Evolutionary conservation across 53 echinoderm and acorn worm genomes (phyloP), one percentile per base, ranked within the genome.

Genomic region (Holothuria scabra): DNA sequence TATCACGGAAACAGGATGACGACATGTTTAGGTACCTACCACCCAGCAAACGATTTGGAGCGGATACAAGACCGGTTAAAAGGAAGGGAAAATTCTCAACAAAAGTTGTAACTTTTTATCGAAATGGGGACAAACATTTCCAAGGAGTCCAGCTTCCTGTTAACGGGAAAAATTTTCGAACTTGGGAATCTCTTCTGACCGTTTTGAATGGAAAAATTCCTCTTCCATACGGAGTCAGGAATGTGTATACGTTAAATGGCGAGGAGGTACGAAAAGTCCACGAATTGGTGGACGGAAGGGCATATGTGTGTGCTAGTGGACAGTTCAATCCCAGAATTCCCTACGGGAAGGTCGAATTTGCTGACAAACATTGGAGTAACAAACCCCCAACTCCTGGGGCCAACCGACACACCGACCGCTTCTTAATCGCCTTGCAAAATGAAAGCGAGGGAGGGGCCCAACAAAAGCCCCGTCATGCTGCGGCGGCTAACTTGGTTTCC

Each of bases 81-180:
- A 56, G 58, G 25, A 23, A 56, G 30, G 90, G 93, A 1, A 89
- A 87, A 63, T 95, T 95, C 79, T 80, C 91, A 38, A 95, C 95
- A 28, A 90, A 90, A 74, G 88, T 94, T 23, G 92, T 97, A 22
- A 97, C 97, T 6, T 97, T 97, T 86, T 94, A 91, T 59, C 93
- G 97, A 1, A 97, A 97, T 85, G 97, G 97, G 14, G 97, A 97
- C 85, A 97, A 91, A 66, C 97, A 97, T 66, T 97, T 92, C 74
- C 90, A 92, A 48, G 97, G 97, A 1, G 60, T 94, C 31, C 86
- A 85, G 33, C 66, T 97, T 21, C 97, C 97, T 14, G 89, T 97
- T 23, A 97, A 92, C 86, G 83, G 88, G 48, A 79, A 87, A 44
- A 90, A 90, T 57, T 97, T 90, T 52, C 48, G 85, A 63, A 92